Evolutionary conservation across 1,140 invertebrate genomes (phyloP).

Genomic region (Neotoxoptera formosana): DNA sequence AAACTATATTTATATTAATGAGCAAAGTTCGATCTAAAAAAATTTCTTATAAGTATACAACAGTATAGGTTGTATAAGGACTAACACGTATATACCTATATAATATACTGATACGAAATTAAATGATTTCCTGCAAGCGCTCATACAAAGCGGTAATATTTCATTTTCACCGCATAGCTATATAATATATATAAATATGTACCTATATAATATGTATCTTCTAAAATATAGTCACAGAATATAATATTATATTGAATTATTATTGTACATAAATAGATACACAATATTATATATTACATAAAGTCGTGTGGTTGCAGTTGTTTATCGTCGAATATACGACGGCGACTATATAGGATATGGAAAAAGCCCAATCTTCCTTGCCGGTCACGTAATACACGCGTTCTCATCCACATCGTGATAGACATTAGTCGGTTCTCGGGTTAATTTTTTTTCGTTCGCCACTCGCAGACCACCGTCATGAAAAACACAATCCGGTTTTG

Average conservation of each 20-base stretch:
- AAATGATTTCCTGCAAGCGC: not conserved
- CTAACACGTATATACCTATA: not conserved
- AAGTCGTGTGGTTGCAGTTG: not conserved
- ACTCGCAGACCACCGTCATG: slow-evolving; percentile 47
- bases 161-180: not conserved
- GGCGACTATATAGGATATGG: slow-evolving; percentile 14
- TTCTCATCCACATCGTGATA: slow-evolving; percentile 51
- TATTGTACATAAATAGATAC: not conserved
- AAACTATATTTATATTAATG: not conserved
- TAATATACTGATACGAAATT: not conserved
- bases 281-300: not conserved
- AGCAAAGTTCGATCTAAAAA: not conserved
- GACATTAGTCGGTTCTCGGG: slow-evolving; percentile 29
- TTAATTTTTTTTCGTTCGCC: slow-evolving; percentile 49
- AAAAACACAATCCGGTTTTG: slow-evolving; percentile 52
- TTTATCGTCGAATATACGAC: not conserved
- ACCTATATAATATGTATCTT: not conserved
- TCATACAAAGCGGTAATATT: not conserved
- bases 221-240: not conserved
- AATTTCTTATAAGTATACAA: not conserved
- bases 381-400: slow-evolving; percentile 49
- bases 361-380: slow-evolving; percentile 37
- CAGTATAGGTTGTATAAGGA: not conserved
- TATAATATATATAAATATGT: too few species aligned
- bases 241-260: not conserved